Evolutionary conservation across 2,797 vertebrate genomes (phyloP), one percentile per base, ranked within the genome.

Genomic region (Botia almorhae): DNA sequence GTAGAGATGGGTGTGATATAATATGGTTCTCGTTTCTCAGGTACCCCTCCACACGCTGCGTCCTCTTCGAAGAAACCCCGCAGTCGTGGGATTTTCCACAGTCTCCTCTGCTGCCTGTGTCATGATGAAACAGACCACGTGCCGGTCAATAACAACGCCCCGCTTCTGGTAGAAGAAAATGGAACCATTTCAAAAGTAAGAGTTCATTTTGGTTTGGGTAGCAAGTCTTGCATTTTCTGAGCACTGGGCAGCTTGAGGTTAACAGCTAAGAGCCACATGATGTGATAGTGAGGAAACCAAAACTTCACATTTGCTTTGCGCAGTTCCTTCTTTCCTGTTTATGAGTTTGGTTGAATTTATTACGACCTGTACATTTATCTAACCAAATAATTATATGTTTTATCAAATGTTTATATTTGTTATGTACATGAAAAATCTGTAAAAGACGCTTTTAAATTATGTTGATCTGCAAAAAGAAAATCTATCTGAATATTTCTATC

Each of bases 131-230:
- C 92, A 0, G 94, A 97, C 77, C 88, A 92, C 1, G 87, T 94
- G 26, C 85, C 94, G 0, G 86, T 92, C 48, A 95, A 95, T 85
- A 94, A 93, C 50, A 94, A 95, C 0, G 87, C 91, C 2, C 95
- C 95, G 0, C 91, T 96, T 53, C 87, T 95, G 48, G 93, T 95
- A 80, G 95, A 96, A 83, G 95, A 97, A 89, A 97, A 98, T 0
- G 95, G 96, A 71, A 91, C 90, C 0, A 89, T 96, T 82, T 94
- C 95, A 74, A 96, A 96, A 94, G 96, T 96, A 92, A 90, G 91
- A 68, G 63, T 11, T 36, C 50, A 21, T 64, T 39, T 39, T 39
- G 36, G 36, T 72, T 21, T 81, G 56, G 23, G 43, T 3, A 58
- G 56, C 76, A 1, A 12, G 16, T 21, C 36, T 74, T 16, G 17